Percentiles rank a stretch among this genome's conserved stretches.
phyloP scores from a whole-genome alignment of 2,113 vertebrate genomes.

The Rutilus rutilus region DNA sequence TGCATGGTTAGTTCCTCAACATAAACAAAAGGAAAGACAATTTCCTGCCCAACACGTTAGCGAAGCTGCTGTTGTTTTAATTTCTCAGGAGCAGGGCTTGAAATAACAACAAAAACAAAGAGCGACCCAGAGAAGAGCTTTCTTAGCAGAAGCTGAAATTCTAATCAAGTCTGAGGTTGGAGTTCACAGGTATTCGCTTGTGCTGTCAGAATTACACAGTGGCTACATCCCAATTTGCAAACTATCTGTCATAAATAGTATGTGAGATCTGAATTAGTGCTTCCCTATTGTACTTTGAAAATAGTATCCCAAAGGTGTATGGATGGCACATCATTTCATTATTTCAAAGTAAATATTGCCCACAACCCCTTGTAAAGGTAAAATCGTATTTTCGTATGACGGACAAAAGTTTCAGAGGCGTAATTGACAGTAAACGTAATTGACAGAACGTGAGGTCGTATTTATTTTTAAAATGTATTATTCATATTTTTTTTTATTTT shows the following conservation, averaged over 20 bases:
- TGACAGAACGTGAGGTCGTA: too few relatives aligned
- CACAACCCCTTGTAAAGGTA: neutral
- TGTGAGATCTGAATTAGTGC: neutral
- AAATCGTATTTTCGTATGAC: neutral
- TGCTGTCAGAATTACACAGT: slow-evolving; percentile 14
- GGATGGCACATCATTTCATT: neutral
- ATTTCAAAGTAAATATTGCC: neutral
- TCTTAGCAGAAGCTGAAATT: slow-evolving; percentile 41
- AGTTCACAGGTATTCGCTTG: slow-evolving; percentile 50
- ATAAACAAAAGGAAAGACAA: slow-evolving; percentile 48
- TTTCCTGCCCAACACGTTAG: neutral
- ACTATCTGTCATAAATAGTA: slow-evolving; percentile 1
- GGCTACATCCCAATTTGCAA: neutral
- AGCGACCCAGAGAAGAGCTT: neutral
- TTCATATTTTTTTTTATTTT: too few relatives aligned
- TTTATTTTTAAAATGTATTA: too few relatives aligned
- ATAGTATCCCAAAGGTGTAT: neutral
- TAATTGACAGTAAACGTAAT: too few relatives aligned
- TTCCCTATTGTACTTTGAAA: neutral
- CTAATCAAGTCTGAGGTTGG: slow-evolving; percentile 41
- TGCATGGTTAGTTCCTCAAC: slow-evolving; percentile 29
- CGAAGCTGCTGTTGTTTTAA: slow-evolving; percentile 22
- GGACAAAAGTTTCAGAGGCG: too few relatives aligned
- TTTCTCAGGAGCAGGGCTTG: slow-evolving; percentile 23
- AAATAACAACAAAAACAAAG: neutral